These are phyloP conservation scores for Volucella inanis DNA, from an alignment of 2,888 invertebrate genomes.

Conservation along the genomic window DNA sequence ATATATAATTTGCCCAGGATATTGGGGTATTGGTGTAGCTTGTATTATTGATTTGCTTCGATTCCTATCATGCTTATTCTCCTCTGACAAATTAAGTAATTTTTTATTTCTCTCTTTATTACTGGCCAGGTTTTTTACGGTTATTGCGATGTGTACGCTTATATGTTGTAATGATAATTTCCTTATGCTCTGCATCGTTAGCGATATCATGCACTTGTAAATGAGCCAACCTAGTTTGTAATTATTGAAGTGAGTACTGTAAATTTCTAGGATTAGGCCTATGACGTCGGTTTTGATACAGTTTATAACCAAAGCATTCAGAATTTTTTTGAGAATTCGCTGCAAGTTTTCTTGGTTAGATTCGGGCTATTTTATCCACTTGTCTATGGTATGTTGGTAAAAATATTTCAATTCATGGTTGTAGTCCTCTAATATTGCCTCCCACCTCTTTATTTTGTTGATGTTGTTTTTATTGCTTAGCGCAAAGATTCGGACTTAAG, in stretches of 20 bases:
- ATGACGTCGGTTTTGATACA: background rate
- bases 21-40: background rate
- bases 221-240: background rate
- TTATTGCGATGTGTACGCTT: background rate
- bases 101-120: background rate
- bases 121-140: background rate
- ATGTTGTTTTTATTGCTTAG: too few species aligned
- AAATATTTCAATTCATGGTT: background rate
- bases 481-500: too few species aligned
- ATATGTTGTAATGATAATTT: background rate
- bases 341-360: background rate
- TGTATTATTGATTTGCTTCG: background rate
- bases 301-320: conserved; percentile 9
- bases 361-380: background rate
- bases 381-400: conserved; percentile 10
- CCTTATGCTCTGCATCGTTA: background rate
- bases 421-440: too few species aligned
- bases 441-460: too few species aligned
- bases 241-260: background rate
- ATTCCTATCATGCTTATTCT: background rate
- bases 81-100: background rate
- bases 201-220: background rate
- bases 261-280: background rate
- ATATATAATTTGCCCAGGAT: background rate
- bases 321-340: background rate